These are phyloP conservation scores for Drosophila austrosaltans DNA, from an alignment of 2,888 invertebrate genomes.

Conservation along the genomic window DNA sequence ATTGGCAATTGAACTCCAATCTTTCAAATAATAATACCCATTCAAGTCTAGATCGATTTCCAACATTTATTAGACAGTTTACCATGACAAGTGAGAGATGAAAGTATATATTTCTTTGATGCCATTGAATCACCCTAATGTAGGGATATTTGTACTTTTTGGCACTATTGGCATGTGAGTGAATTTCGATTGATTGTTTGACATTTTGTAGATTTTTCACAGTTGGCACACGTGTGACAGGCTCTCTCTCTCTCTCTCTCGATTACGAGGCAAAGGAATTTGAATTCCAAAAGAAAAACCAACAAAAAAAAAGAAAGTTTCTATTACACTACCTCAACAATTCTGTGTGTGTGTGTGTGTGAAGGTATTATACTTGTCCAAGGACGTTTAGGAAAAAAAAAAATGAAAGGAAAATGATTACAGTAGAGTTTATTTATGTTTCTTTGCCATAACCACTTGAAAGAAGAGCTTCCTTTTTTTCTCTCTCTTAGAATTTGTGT, in stretches of 20 bases:
- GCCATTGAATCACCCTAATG: not conserved
- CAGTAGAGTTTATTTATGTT: constrained; percentile 20
- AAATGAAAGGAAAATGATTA: not conserved
- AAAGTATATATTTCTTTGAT: not conserved
- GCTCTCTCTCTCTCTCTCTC: not conserved
- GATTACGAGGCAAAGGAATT: not conserved
- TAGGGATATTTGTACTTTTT: constrained; percentile 5
- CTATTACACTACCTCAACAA: too few species aligned
- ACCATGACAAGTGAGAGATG: too few species aligned
- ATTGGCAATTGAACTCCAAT: too few species aligned
- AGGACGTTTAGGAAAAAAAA: not conserved
- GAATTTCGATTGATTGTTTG: constrained; percentile 58
- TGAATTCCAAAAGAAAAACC: constrained; percentile 13
- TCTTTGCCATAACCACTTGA: constrained; percentile 8
- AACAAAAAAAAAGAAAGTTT: not conserved
- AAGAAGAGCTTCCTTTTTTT: not conserved
- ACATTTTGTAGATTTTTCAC: constrained; percentile 38
- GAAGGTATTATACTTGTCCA: too few species aligned
- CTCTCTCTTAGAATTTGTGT: not conserved
- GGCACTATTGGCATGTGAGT: constrained; percentile 48
- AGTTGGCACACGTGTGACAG: constrained; percentile 26
- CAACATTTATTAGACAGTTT: too few species aligned
- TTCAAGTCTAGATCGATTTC: too few species aligned
- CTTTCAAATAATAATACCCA: too few species aligned
- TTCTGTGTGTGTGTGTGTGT: not conserved